Evolutionary conservation across 2,113 vertebrate species (phyloP).

Genomic region (Gallinago undulata): DNA sequence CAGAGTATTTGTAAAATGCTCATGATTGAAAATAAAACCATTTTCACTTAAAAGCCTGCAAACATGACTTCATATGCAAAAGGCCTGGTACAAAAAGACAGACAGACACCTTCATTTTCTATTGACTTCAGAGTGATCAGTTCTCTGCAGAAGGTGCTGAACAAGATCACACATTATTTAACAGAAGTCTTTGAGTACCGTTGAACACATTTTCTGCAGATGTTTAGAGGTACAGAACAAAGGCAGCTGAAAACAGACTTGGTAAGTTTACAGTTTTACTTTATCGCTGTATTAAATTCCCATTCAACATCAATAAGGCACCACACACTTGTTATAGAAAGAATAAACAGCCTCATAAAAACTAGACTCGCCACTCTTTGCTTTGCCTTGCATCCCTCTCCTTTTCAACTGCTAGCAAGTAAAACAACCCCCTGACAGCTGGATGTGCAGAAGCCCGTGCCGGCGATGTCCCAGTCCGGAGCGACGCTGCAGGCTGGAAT

Average conservation of each 20-base stretch:
- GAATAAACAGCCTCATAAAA: slow-evolving; percentile 43
- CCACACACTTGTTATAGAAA: slow-evolving; percentile 7
- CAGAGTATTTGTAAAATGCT: background rate
- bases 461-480: background rate
- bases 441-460: slow-evolving; percentile 33
- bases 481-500: slow-evolving; percentile 54
- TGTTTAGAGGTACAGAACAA: slow-evolving; percentile 12
- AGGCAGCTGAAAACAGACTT: slow-evolving; percentile 24
- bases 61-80: background rate
- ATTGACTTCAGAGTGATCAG: background rate
- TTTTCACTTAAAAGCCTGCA: background rate
- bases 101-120: background rate
- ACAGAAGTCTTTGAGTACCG: background rate
- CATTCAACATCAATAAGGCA: slow-evolving; percentile 29
- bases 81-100: background rate
- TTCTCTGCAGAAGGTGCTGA: background rate
- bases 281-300: slow-evolving; percentile 41
- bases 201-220: slow-evolving; percentile 27
- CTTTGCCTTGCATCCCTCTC: background rate
- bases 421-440: slow-evolving; percentile 12
- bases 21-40: background rate
- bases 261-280: slow-evolving; percentile 29
- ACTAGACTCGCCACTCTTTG: background rate
- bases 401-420: slow-evolving; percentile 21
- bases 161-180: background rate